phyloP scores from a whole-genome alignment of 2,797 vertebrate species.

The Botia almorhae region DNA sequence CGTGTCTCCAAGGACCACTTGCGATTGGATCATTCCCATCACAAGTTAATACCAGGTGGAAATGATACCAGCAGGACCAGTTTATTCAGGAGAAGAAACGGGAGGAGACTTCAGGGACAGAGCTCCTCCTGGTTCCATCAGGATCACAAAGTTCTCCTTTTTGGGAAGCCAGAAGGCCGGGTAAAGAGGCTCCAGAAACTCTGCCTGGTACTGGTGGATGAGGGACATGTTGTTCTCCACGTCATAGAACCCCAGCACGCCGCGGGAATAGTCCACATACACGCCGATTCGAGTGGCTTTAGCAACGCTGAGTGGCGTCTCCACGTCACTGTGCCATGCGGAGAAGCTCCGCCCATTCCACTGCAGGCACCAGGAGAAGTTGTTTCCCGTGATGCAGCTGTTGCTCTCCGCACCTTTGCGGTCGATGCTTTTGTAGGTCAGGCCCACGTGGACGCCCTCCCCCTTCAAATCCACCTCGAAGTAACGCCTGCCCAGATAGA shows the following conservation, averaged over 20 bases:
- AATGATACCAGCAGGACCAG: neutral
- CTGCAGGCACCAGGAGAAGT: slow-evolving; percentile 84
- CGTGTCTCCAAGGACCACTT: neutral
- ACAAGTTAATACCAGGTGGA: neutral
- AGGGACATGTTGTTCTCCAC: slow-evolving; percentile 73
- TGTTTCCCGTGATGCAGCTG: slow-evolving; percentile 80
- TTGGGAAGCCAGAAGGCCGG: slow-evolving; percentile 84
- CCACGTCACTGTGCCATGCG: slow-evolving; percentile 81
- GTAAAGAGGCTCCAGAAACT: slow-evolving; percentile 82
- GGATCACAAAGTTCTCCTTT: slow-evolving; percentile 79
- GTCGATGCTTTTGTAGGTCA: slow-evolving; percentile 83
- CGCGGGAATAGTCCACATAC: slow-evolving; percentile 76
- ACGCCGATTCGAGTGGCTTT: slow-evolving; percentile 77
- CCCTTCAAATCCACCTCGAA: slow-evolving; percentile 82
- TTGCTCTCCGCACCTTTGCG: slow-evolving; percentile 78
- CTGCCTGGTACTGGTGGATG: slow-evolving; percentile 74
- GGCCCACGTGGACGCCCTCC: slow-evolving; percentile 77
- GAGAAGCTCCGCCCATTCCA: slow-evolving; percentile 83
- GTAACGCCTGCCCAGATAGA: slow-evolving; percentile 82
- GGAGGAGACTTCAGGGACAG: slow-evolving; percentile 68
- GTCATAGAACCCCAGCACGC: slow-evolving; percentile 77
- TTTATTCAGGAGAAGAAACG: slow-evolving; percentile 60
- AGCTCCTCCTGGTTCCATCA: slow-evolving; percentile 71
- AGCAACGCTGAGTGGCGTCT: slow-evolving; percentile 70
- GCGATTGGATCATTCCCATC: no score